Base-by-base conservation (phyloP, 1,140 invertebrate genomes). In the Drosophila bifasciata region DNA sequence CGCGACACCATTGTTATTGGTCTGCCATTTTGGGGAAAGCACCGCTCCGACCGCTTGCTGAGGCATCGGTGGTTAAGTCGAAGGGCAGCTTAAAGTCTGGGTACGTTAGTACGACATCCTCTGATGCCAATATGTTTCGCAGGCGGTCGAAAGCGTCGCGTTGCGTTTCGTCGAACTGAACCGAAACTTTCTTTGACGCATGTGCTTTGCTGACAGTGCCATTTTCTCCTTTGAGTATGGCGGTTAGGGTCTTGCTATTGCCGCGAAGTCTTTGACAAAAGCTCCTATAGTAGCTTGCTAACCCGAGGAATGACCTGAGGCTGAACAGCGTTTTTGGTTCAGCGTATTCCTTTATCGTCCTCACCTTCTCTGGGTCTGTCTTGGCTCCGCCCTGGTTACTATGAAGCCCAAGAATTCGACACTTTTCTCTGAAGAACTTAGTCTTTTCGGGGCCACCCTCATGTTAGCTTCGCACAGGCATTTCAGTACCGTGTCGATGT, bases 1-100 rank as follows among this genome's bases (percentile, higher is more conserved):
- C 60, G 15, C 0, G 53, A 70, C 13, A 58, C 64, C 32, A 71
- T 52, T 1, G 68, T 62, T 17, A 70, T 57, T 2, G 46, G 66
- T n/a, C 51, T 39, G 4, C 28, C 44, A 5, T 61, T 32, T 19
- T 67, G 55, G 7, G 7, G 57, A 53, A 2, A 69, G 8, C 2
- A 62, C 59, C 9, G 44, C 51, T 3, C 58, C 67, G 13, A 63
- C 63, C 48, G 6, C 13, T 8, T 5, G 32, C 39, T 21, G 63
- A 56, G 11, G 51, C 51, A 19, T 69, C 59, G 13, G 52, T 57
- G n/a, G 60, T 70, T 43, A 63, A 11, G 19, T 57, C 67, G 17
- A 63, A 63, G 0, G 67, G 51, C 15, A 40, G 13, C 11, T 55
- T 63, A 9, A 51, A 63, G 39, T 69, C 59, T 3, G 51, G 46